phyloP scores from a whole-genome alignment of 2,888 invertebrate species.

The Watsonalla cultraria region DNA sequence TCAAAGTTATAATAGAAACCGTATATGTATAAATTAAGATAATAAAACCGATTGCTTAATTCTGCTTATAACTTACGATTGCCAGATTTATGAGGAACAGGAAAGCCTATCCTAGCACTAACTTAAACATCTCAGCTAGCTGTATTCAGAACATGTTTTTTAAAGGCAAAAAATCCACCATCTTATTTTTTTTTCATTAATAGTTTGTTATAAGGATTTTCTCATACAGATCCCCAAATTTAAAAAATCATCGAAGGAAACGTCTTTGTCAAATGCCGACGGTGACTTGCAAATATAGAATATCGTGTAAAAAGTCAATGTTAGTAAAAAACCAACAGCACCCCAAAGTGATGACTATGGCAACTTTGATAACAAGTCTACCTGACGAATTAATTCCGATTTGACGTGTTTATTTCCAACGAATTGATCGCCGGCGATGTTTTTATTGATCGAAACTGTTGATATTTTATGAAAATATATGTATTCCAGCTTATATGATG shows the following conservation, averaged over 20 bases:
- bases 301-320: conserved; percentile 11
- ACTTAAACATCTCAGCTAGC: no score
- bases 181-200: neutral
- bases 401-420: conserved; percentile 37
- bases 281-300: conserved; percentile 42
- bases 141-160: no score
- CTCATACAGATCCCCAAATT: conserved; percentile 12
- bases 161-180: neutral
- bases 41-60: no score
- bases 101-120: no score
- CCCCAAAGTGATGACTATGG: conserved; percentile 39
- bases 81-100: neutral
- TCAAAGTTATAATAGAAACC: no score
- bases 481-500: no score
- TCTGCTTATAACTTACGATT: neutral
- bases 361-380: conserved; percentile 45
- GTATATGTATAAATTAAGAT: no score
- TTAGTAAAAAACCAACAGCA: conserved; percentile 40
- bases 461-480: neutral
- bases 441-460: neutral
- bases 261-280: conserved; percentile 46
- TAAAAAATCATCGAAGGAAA: conserved; percentile 35
- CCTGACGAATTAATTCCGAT: conserved; percentile 57
- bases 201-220: neutral
- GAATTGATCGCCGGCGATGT: neutral